These are phyloP conservation scores for Laticauda laticaudata DNA, from an alignment of 2,113 vertebrate genomes.

Conservation along the genomic window DNA sequence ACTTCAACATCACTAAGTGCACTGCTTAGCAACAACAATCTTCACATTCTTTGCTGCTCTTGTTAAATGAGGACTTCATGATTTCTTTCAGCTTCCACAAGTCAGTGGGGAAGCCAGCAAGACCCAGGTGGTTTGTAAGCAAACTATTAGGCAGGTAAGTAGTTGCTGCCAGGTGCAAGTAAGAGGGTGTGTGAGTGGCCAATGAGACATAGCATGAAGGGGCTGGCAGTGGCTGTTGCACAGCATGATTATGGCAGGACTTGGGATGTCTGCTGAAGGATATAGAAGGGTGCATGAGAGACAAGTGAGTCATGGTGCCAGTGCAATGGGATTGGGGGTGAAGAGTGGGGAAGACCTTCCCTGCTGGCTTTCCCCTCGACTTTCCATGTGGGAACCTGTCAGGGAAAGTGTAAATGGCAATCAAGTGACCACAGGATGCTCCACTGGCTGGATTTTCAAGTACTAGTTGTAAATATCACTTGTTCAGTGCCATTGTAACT, in stretches of 20 bases:
- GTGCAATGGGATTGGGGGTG: background rate
- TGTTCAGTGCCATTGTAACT: background rate
- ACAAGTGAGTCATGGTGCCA: background rate
- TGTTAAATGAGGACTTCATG: background rate
- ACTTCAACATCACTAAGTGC: background rate
- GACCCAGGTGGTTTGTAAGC: background rate
- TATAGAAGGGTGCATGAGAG: background rate
- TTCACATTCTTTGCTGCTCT: background rate
- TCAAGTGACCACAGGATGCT: background rate
- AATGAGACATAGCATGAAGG: background rate
- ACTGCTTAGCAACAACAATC: background rate
- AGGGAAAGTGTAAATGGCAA: background rate
- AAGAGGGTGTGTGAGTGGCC: background rate
- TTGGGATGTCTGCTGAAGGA: background rate
- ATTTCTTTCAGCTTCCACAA: background rate
- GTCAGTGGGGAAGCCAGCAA: background rate
- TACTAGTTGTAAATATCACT: background rate
- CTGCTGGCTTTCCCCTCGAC: background rate
- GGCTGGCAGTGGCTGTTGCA: background rate
- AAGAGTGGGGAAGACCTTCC: background rate
- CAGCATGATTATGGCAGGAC: background rate
- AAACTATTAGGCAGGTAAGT: background rate
- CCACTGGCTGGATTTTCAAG: background rate
- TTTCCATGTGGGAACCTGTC: background rate
- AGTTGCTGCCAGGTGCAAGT: background rate